phyloP scores from a whole-genome alignment of 2,113 vertebrate genomes.

The Halcyon malimbica region DNA sequence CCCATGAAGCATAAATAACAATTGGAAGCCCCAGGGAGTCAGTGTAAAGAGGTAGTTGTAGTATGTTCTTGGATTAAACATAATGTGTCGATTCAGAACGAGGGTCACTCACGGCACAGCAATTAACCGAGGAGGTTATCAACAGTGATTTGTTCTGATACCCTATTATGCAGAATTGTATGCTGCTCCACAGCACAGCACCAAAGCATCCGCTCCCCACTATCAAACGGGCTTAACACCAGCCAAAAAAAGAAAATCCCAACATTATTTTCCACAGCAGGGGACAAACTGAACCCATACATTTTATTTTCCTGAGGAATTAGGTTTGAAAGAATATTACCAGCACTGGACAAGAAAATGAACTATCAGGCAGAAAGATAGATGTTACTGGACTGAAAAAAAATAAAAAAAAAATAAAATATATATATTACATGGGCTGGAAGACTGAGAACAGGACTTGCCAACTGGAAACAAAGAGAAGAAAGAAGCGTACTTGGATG shows the following conservation, averaged over 20 bases:
- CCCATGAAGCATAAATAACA: background rate
- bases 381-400: background rate
- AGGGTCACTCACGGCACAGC: background rate
- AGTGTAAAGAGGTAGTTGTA: background rate
- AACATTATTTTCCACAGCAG: background rate
- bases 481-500: background rate
- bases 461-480: background rate
- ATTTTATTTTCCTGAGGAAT: background rate
- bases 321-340: background rate
- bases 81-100: background rate
- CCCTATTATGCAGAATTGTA: background rate
- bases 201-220: background rate
- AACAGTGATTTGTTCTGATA: background rate
- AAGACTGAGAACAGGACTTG: background rate
- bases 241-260: background rate
- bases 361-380: background rate
- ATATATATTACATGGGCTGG: background rate
- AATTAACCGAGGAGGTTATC: constrained; percentile 22
- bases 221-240: background rate
- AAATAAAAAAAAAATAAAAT: background rate
- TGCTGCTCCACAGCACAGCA: background rate
- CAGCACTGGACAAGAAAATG: background rate
- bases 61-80: background rate
- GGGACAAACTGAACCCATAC: background rate
- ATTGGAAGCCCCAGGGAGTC: background rate